Base-by-base conservation (phyloP, 2,888 invertebrate species). In the Euplexia lucipara region DNA sequence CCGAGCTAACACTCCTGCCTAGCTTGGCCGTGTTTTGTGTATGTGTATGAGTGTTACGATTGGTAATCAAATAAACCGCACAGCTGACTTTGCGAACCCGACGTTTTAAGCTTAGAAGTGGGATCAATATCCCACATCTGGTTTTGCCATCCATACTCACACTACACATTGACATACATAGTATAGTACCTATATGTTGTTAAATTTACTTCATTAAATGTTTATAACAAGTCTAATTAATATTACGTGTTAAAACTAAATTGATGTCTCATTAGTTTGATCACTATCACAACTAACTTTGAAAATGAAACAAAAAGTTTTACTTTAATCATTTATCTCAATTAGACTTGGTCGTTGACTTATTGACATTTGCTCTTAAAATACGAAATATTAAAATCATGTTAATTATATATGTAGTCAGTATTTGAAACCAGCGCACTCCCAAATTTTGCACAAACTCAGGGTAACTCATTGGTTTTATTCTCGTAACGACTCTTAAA, bases 281-380 rank as follows among this genome's bases (percentile, higher is more conserved):
- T 42, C 8, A 22, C 9, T 56, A 51, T 22, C 20, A 34, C 22
- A 16, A 6, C 30, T 52, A 52, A 53, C 45, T 54, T 41, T 5
- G 6, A 54, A 42, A 67, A 44, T n/a, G 32, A 30, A 1, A 35
- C 26, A 30, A 1, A 35, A 47, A 62, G n/a, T 69, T 56, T 35
- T 0, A 41, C 8, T 32, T 37, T 26, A 20, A 47, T 56, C 41
- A 52, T 69, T 52, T 39, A 62, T 74, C 61, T 69, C 20, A 48
- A 42, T 71, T 47, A 54, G 32, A 34, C 32, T 20, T n/a, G 34
- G 53, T 39, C 53, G n/a, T 44, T 54, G 60, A 60, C 44, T 44
- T 60, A 32, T 42, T 8, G 37, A 53, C 2, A 53, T 18, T 49
- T 20, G 7, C 7, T 39, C 1, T 16, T 8, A 20, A 34, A 30